These are phyloP conservation scores for Agrochola lota DNA, from an alignment of 2,888 invertebrate genomes.

Conservation along the genomic window DNA sequence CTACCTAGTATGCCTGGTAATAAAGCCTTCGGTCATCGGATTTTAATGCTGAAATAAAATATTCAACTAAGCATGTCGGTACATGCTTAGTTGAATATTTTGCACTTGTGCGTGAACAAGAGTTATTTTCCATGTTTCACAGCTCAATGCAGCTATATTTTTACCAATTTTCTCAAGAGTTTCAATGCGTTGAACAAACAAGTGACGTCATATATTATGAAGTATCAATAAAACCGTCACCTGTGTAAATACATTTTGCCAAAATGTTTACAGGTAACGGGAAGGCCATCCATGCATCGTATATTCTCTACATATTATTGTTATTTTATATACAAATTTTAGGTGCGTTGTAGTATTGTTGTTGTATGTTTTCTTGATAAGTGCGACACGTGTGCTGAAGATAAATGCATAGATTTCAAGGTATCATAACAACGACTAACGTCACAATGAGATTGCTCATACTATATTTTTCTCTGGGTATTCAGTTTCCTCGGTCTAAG, in stretches of 20 bases:
- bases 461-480: neutral
- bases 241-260: conserved; percentile 34
- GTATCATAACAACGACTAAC: conserved; percentile 9
- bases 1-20: neutral
- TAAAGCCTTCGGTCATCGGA: neutral
- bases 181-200: conserved; percentile 2
- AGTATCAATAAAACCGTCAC: conserved; percentile 24
- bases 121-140: conserved; percentile 2
- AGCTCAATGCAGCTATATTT: neutral
- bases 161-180: conserved; percentile 1
- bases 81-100: too few relatives aligned
- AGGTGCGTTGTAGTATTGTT: neutral
- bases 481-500: neutral
- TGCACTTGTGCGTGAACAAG: conserved; percentile 5
- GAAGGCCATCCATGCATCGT: conserved; percentile 15
- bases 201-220: conserved; percentile 3
- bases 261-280: conserved; percentile 7
- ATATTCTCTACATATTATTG: conserved; percentile 8
- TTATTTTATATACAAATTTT: conserved; percentile 9
- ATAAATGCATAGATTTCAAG: conserved; percentile 38
- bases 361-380: conserved; percentile 36
- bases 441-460: conserved; percentile 5
- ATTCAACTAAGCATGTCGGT: neutral
- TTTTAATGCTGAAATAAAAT: neutral
- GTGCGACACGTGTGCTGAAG: conserved; percentile 28